Percentiles rank a stretch among this genome's conserved stretches.
phyloP scores from a whole-genome alignment of 2,113 vertebrate species.

The Rostratula benghalensis region DNA sequence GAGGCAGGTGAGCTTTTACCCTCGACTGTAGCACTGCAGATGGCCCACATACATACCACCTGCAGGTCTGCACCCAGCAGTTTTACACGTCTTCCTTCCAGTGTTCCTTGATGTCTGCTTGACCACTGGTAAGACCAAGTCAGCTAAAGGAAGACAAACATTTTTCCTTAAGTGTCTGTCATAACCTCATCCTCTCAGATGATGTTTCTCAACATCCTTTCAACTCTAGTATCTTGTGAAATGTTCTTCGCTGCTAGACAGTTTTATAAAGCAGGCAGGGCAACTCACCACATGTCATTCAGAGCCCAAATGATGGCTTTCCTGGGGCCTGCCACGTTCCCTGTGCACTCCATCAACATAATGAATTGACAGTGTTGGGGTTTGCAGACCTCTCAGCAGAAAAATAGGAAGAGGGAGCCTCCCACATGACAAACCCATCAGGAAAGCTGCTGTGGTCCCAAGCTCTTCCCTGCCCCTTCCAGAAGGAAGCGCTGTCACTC shows the following conservation, averaged over 20 bases:
- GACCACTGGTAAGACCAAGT: neutral
- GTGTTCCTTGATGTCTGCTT: accelerated
- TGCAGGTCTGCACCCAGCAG: neutral
- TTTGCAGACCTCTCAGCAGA: neutral
- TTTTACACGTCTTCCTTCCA: neutral
- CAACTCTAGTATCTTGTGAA: neutral
- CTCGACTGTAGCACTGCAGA: neutral
- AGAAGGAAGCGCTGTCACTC: neutral
- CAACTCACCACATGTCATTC: accelerated
- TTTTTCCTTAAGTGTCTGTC: neutral
- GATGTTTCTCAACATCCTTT: neutral
- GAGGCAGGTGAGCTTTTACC: neutral
- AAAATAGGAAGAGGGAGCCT: neutral
- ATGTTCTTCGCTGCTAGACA: neutral
- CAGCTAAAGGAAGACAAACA: neutral
- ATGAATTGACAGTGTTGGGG: accelerated
- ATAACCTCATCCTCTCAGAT: neutral
- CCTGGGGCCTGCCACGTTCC: neutral
- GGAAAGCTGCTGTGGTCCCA: neutral
- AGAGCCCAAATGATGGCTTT: neutral
- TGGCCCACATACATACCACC: neutral
- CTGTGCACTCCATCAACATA: neutral
- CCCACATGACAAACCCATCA: accelerated
- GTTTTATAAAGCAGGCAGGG: neutral
- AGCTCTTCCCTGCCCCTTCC: neutral